Percentiles rank a stretch among this genome's conserved stretches.
phyloP scores from a whole-genome alignment of 2,888 invertebrate species.

The Lordiphosa fenestrarum region DNA sequence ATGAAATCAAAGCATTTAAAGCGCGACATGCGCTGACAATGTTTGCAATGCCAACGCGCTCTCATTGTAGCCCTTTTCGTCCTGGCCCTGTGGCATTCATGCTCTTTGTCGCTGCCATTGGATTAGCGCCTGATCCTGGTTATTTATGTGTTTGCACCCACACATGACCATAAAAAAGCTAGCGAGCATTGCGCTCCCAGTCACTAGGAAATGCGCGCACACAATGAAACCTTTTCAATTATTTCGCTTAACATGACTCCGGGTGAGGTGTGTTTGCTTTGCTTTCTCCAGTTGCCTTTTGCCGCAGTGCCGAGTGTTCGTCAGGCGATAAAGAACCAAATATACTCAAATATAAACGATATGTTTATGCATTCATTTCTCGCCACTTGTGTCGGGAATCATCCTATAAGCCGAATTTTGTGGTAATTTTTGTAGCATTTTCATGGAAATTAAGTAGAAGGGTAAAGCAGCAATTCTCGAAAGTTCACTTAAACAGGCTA shows the following conservation, averaged over 20 bases:
- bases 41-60: constrained; percentile 41
- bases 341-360: constrained; percentile 3
- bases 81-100: constrained; percentile 18
- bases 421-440: too few species aligned
- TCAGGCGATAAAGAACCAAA: neutral
- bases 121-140: constrained; percentile 67
- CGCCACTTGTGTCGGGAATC: too few species aligned
- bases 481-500: too few species aligned
- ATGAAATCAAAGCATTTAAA: constrained; percentile 74
- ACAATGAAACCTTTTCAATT: constrained; percentile 68
- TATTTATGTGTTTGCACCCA: constrained; percentile 53
- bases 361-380: too few species aligned
- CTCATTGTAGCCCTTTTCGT: constrained; percentile 40
- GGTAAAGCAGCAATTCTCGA: too few species aligned
- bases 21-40: constrained; percentile 59
- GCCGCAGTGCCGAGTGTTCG: too few species aligned
- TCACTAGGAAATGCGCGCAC: constrained; percentile 24
- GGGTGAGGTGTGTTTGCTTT: constrained; percentile 28
- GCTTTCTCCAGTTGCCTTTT: constrained; percentile 1
- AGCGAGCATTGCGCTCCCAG: constrained; percentile 12
- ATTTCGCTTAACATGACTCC: constrained; percentile 43
- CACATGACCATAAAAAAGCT: constrained; percentile 10
- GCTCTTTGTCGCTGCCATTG: constrained; percentile 34
- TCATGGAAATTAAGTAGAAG: too few species aligned
- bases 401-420: too few species aligned